phyloP scores from a whole-genome alignment of 2,888 invertebrate species.

The Tipula confusa region DNA sequence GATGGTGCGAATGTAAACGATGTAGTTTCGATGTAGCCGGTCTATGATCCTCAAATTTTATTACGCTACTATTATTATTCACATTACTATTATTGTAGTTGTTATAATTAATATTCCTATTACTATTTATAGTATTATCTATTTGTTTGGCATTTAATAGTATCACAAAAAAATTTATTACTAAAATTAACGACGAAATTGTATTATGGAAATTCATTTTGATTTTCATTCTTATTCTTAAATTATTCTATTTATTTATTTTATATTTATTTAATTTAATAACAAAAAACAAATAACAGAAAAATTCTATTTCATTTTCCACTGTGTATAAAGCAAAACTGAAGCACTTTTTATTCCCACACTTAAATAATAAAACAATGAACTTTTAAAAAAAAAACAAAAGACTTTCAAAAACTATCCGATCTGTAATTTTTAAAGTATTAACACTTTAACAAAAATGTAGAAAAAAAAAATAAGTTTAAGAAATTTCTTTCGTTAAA shows the following conservation, averaged over 20 bases:
- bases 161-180: constrained; percentile 8
- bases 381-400: not conserved
- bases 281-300: not conserved
- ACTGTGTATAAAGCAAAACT: not conserved
- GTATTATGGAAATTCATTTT: not conserved
- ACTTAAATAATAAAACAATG: not conserved
- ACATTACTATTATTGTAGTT: not conserved
- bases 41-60: not conserved
- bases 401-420: not conserved
- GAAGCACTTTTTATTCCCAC: not conserved
- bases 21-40: not conserved
- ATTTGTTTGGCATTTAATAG: constrained; percentile 17
- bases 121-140: constrained; percentile 14
- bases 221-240: not conserved
- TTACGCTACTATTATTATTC: not conserved
- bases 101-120: not conserved
- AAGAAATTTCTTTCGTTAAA: not conserved
- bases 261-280: not conserved
- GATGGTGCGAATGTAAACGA: not conserved
- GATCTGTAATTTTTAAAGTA: not conserved
- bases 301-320: constrained; percentile 25
- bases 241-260: not conserved
- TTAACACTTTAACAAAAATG: not conserved
- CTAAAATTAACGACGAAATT: not conserved
- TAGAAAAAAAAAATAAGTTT: not conserved